phyloP scores from a whole-genome alignment of 2,888 invertebrate species.

The Synanthedon tipuliformis region DNA sequence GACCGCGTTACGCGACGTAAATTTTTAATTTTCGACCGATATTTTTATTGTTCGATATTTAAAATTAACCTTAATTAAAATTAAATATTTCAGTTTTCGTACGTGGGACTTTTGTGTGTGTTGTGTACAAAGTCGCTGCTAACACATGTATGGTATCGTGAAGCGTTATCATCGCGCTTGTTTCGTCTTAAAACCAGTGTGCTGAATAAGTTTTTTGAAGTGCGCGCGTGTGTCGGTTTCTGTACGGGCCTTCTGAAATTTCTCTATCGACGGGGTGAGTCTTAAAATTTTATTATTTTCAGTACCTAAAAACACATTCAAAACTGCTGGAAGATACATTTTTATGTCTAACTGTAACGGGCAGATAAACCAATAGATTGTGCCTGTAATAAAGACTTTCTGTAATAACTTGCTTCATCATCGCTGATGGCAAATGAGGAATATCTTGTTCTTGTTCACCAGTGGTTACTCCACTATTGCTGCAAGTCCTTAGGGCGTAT shows the following conservation, averaged over 20 bases:
- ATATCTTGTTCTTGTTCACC: no score
- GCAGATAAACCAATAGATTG: no score
- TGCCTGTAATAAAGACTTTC: no score
- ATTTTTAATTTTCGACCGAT: conserved; percentile 50
- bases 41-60: conserved; percentile 15
- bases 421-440: no score
- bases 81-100: not conserved
- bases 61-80: not conserved
- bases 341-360: no score
- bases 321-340: no score
- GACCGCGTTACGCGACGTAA: conserved; percentile 24
- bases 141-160: not conserved
- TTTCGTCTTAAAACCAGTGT: conserved; percentile 23
- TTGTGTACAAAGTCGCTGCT: not conserved
- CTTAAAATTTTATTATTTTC: not conserved
- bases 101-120: not conserved
- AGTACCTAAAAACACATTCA: no score
- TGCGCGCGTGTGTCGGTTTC: conserved; percentile 36
- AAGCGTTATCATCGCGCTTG: conserved; percentile 7
- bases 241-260: conserved; percentile 46
- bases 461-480: no score
- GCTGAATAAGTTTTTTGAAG: conserved; percentile 45
- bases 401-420: no score
- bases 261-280: conserved; percentile 45
- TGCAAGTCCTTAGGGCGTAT: no score